phyloP scores from a whole-genome alignment of 2,888 invertebrate species.

The Agrotis ipsilon region DNA sequence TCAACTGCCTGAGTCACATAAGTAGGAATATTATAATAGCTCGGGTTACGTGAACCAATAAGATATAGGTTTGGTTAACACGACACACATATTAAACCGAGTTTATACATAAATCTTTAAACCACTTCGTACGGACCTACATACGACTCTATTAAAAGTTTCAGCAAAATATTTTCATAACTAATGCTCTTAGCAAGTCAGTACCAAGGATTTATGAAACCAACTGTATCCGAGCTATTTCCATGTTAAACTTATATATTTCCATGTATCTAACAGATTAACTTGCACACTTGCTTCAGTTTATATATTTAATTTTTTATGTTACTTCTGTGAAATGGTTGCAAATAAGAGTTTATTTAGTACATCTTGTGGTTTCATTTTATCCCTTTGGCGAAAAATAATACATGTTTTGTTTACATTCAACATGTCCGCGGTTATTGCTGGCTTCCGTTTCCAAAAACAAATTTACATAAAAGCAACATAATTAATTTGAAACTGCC shows the following conservation, averaged over 20 bases:
- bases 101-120: background rate
- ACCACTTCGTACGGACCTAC: background rate
- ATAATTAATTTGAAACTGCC: slow-evolving; percentile 13
- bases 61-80: background rate
- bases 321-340: background rate
- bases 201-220: slow-evolving; percentile 21
- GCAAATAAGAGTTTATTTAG: slow-evolving; percentile 7
- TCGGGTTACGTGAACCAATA: background rate
- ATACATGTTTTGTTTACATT: background rate
- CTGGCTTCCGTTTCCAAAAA: background rate
- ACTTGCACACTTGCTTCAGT: slow-evolving; percentile 4
- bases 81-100: background rate
- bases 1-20: background rate
- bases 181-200: slow-evolving; percentile 8
- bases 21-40: background rate
- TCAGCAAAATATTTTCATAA: slow-evolving; percentile 28
- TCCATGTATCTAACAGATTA: slow-evolving; percentile 1
- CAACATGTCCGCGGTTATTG: background rate
- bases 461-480: slow-evolving; percentile 1
- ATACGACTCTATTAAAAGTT: slow-evolving; percentile 28
- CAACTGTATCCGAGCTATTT: slow-evolving; percentile 26
- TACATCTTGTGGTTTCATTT: background rate
- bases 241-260: background rate
- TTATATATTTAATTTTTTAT: slow-evolving; percentile 23
- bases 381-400: background rate